Evolutionary conservation across 1,140 invertebrate species (phyloP).

Genomic region (Drosophila pseudoananassae): DNA sequence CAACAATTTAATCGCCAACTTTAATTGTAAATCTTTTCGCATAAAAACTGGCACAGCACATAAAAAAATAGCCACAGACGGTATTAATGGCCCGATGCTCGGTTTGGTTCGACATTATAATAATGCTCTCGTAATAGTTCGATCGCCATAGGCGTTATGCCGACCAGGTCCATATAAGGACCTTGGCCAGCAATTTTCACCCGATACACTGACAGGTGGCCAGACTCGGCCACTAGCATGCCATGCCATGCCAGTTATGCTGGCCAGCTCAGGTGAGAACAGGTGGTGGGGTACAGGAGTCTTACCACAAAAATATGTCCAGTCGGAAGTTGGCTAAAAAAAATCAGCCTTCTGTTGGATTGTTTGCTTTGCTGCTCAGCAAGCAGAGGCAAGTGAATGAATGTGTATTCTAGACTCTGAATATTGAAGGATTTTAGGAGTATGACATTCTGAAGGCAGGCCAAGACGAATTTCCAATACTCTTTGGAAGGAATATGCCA

Average conservation of each 20-base stretch:
- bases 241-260: background rate
- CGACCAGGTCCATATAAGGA: constrained; percentile 68
- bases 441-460: background rate
- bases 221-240: constrained; percentile 15
- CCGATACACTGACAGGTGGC: constrained; percentile 71
- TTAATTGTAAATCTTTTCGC: constrained; percentile 76
- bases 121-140: constrained; percentile 68
- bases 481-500: too few relatives aligned
- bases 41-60: constrained; percentile 46
- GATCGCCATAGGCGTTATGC: constrained; percentile 70
- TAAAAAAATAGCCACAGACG: constrained; percentile 4
- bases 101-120: constrained; percentile 56
- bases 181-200: constrained; percentile 73
- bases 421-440: constrained; percentile 11
- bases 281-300: constrained; percentile 18
- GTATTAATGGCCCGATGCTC: constrained; percentile 55
- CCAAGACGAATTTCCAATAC: background rate
- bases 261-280: constrained; percentile 4
- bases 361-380: constrained; percentile 61
- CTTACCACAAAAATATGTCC: constrained; percentile 54
- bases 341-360: constrained; percentile 43
- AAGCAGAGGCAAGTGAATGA: constrained; percentile 16
- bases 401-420: constrained; percentile 21
- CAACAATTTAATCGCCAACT: constrained; percentile 72
- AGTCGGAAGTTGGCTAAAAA: constrained; percentile 55